Percentiles rank a stretch among this genome's conserved stretches.
phyloP scores from a whole-genome alignment of 2,113 vertebrate genomes.

The Panthera tigris region DNA sequence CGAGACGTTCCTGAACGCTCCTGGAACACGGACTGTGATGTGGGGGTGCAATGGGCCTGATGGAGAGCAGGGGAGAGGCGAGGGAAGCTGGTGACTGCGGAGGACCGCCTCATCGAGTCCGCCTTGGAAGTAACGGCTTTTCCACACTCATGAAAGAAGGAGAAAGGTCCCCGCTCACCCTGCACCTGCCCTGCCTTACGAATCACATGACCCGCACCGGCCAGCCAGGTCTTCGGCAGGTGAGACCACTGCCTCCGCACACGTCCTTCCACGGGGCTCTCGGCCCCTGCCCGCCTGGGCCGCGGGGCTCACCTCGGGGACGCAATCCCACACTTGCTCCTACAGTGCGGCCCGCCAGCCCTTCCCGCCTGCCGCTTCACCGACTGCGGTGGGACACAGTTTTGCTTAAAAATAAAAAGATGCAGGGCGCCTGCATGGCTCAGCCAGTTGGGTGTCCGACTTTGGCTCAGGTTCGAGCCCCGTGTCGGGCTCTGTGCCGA shows the following conservation, averaged over 20 bases:
- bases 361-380: not conserved
- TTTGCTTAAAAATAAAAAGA: not conserved
- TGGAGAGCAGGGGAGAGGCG: not conserved
- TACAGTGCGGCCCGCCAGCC: accelerated
- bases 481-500: too few species aligned
- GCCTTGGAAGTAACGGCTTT: not conserved
- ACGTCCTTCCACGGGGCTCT: not conserved
- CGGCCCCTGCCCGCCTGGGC: not conserved
- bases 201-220: not conserved
- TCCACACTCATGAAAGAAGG: accelerated
- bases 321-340: too few species aligned
- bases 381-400: accelerated
- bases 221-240: too few species aligned
- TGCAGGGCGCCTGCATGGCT: too few species aligned
- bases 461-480: too few species aligned
- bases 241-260: not conserved
- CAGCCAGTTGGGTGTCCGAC: too few species aligned
- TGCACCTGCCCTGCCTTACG: not conserved
- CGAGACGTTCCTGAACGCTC: not conserved
- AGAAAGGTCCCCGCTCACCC: too few species aligned
- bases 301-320: accelerated
- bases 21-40: accelerated
- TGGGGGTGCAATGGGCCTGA: not conserved
- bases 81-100: not conserved
- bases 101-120: not conserved